Conservation (phyloP, 2,888 invertebrate species). For the Pogonocherus hispidulus region DNA sequence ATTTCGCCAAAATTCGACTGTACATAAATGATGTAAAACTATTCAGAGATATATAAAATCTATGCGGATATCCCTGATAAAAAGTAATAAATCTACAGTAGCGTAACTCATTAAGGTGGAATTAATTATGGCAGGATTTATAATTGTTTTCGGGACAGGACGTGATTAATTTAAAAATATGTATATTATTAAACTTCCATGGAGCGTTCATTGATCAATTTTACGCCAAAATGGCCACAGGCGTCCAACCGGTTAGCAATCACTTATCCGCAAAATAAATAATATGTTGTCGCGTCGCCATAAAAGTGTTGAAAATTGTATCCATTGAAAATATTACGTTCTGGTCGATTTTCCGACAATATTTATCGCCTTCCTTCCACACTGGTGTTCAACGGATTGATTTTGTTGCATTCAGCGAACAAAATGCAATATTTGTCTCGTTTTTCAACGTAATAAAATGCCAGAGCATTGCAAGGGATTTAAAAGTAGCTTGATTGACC, state of each 20-base stretch:
- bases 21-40: too few species aligned
- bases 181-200: not conserved
- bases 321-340: constrained; percentile 15
- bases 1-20: too few species aligned
- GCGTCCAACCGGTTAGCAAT: constrained; percentile 7
- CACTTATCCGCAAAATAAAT: constrained; percentile 16
- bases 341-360: not conserved
- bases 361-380: constrained; percentile 4
- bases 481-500: constrained; percentile 13
- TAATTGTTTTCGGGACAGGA: not conserved
- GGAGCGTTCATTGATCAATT: constrained; percentile 6
- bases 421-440: constrained; percentile 29
- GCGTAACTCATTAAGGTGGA: not conserved
- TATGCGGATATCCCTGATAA: too few species aligned
- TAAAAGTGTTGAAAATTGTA: constrained; percentile 21
- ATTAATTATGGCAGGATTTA: not conserved
- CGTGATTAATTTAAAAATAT: not conserved
- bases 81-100: too few species aligned
- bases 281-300: constrained; percentile 7
- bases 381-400: not conserved
- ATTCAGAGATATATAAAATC: too few species aligned
- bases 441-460: constrained; percentile 17
- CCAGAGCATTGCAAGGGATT: constrained; percentile 12
- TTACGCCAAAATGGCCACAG: constrained; percentile 12
- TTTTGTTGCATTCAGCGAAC: constrained; percentile 12